Evolutionary conservation across 2,797 vertebrate genomes (phyloP).

Genomic region (Hemibagrus guttatus): DNA sequence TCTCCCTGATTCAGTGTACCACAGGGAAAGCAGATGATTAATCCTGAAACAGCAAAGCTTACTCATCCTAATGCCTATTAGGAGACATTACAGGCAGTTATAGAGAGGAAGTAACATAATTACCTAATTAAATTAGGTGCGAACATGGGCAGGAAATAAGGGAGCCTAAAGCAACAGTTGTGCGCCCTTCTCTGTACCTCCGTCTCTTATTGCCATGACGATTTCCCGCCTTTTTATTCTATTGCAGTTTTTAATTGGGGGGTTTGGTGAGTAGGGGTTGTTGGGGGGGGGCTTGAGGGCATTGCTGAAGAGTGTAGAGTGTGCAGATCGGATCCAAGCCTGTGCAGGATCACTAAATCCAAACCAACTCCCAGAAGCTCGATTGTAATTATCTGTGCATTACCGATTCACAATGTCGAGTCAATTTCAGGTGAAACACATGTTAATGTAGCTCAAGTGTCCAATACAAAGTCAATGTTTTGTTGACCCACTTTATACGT

Average conservation of each 20-base stretch:
- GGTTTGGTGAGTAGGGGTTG: no score
- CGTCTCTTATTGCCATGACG: background rate
- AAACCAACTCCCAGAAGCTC: no score
- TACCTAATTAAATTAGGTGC: conserved; percentile 24
- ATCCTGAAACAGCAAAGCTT: conserved; percentile 31
- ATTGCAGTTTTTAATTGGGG: no score
- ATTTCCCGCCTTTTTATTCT: background rate
- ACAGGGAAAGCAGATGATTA: conserved; percentile 14
- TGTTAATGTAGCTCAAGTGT: conserved; percentile 16
- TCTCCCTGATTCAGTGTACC: background rate
- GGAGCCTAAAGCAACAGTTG: conserved; percentile 8
- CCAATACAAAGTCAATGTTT: conserved; percentile 10
- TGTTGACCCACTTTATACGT: conserved; percentile 14
- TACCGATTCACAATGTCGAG: background rate
- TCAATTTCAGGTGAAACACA: conserved; percentile 6
- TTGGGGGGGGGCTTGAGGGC: no score
- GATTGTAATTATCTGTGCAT: background rate
- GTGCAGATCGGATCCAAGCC: no score
- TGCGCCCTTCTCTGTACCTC: background rate
- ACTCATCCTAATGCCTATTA: conserved; percentile 25
- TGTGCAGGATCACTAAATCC: background rate
- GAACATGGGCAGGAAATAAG: conserved; percentile 17
- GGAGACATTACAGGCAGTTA: conserved; percentile 28
- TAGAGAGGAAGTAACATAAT: conserved; percentile 35
- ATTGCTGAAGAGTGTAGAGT: background rate